phyloP scores from a whole-genome alignment of 2,888 invertebrate genomes.

The Nomada goodeniana region DNA sequence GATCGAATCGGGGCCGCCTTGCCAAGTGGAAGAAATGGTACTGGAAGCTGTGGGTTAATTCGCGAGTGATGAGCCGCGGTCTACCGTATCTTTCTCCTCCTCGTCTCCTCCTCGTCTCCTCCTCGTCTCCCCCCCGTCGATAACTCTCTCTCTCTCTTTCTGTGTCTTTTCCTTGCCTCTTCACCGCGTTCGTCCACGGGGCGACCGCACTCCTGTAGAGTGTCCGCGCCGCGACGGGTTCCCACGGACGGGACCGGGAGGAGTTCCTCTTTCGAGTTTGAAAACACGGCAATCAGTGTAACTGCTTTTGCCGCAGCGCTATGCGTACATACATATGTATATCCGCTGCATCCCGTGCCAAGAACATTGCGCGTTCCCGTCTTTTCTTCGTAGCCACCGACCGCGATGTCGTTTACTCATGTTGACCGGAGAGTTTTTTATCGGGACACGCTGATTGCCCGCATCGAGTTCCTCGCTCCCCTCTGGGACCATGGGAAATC shows the following conservation, averaged over 20 bases:
- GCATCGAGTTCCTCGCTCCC: constrained; percentile 22
- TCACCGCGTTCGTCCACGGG: constrained; percentile 29
- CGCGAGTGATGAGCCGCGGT: constrained; percentile 76
- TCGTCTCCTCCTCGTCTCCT: constrained; percentile 37
- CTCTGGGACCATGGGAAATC: constrained; percentile 43
- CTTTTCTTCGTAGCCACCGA: constrained; percentile 18
- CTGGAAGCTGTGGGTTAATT: constrained; percentile 77
- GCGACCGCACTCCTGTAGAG: constrained; percentile 63
- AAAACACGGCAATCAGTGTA: constrained; percentile 83
- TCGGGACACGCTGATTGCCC: constrained; percentile 45
- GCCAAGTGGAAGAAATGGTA: constrained; percentile 69
- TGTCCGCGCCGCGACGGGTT: constrained; percentile 77
- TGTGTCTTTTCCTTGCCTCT: constrained; percentile 12
- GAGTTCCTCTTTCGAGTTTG: constrained; percentile 81
- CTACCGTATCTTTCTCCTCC: constrained; percentile 43
- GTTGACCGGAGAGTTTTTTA: constrained; percentile 32
- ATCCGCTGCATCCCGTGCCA: constrained; percentile 48
- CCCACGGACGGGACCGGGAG: constrained; percentile 81
- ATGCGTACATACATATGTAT: constrained; percentile 64
- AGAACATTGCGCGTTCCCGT: constrained; percentile 45
- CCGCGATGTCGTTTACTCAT: constrained; percentile 45
- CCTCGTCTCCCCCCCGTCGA: constrained; percentile 3
- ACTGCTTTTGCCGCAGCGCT: constrained; percentile 80
- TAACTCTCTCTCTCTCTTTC: not conserved
- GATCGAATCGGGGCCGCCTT: constrained; percentile 71